A percentile compares a stretch with the other conserved stretches of the same genome.
Conservation (phyloP, 1,140 invertebrate genomes). For the Apis laboriosa region DNA sequence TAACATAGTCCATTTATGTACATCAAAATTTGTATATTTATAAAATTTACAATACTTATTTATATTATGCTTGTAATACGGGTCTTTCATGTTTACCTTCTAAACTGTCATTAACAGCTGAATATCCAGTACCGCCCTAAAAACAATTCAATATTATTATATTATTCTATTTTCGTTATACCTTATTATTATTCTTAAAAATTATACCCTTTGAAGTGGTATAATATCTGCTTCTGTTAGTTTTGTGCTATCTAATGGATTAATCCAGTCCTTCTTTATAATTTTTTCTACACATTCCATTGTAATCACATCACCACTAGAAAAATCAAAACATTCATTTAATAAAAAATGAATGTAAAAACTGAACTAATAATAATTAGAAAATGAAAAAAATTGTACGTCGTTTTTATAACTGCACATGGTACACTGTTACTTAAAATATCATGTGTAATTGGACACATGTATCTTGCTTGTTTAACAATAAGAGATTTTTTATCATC, state of each 20-base stretch:
- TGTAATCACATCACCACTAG: constrained; percentile 96
- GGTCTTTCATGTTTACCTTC: constrained; percentile 93
- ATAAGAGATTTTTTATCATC: constrained; percentile 91
- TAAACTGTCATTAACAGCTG: constrained; percentile 91
- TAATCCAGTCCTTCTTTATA: constrained; percentile 98
- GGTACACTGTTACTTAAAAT: constrained; percentile 96
- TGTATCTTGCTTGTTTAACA: constrained; percentile 94
- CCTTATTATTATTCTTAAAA: neutral
- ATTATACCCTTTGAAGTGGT: constrained; percentile 89
- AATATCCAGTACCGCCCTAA: constrained; percentile 96
- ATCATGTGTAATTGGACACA: constrained; percentile 98
- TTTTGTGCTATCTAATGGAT: constrained; percentile 94
- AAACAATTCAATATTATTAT: constrained; percentile 66
- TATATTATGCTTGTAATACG: constrained; percentile 86
- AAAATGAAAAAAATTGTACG: constrained; percentile 83
- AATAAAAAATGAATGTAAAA: neutral
- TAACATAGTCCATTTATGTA: no score
- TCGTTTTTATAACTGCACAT: constrained; percentile 94
- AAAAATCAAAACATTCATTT: neutral
- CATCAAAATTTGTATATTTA: neutral
- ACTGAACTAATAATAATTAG: neutral
- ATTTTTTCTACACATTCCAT: constrained; percentile 98
- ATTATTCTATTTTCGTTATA: constrained; percentile 1
- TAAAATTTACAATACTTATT: neutral
- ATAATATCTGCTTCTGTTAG: constrained; percentile 97